These are phyloP conservation scores for Hydrotaea diabolus DNA, from an alignment of 2,888 invertebrate species.

Conservation along the genomic window DNA sequence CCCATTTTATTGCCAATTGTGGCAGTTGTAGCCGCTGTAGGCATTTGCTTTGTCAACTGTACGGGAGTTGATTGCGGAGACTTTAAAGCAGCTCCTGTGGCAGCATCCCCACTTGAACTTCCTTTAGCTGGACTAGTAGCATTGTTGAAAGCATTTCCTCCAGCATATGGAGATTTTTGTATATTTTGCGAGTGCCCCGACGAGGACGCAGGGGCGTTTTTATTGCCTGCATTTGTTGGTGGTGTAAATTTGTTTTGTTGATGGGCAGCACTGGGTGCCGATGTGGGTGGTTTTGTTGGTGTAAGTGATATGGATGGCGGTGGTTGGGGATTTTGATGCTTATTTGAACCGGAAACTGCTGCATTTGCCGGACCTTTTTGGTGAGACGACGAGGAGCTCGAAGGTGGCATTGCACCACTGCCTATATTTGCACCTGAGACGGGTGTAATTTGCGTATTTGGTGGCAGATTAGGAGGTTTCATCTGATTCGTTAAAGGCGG, in stretches of 20 bases:
- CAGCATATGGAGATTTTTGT: conserved; percentile 68
- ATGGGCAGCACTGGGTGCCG: conserved; percentile 70
- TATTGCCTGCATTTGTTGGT: conserved; percentile 63
- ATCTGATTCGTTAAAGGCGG: conserved; percentile 70
- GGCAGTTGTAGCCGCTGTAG: conserved; percentile 62
- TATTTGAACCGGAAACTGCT: conserved; percentile 31
- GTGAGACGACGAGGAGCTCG: conserved; percentile 4
- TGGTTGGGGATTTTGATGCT: conserved; percentile 55
- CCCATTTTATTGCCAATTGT: conserved; percentile 50
- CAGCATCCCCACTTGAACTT: conserved; percentile 43
- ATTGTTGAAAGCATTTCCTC: conserved; percentile 46
- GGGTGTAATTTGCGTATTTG: conserved; percentile 73
- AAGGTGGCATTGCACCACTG: conserved; percentile 27
- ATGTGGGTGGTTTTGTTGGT: conserved; percentile 69
- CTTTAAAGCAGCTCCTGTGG: conserved; percentile 67
- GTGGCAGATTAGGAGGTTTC: conserved; percentile 73
- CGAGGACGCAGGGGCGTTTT: conserved; percentile 65
- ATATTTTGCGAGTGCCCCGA: conserved; percentile 68
- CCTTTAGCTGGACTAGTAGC: conserved; percentile 44
- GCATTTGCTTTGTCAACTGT: conserved; percentile 70
- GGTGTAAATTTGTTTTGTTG: conserved; percentile 71
- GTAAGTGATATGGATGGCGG: conserved; percentile 71
- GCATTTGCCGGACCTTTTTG: conserved; percentile 40
- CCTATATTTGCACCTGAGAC: conserved; percentile 65
- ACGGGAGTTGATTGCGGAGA: conserved; percentile 70